These are phyloP conservation scores for Drosophila incognita DNA, from an alignment of 2,888 invertebrate genomes.

Conservation along the genomic window DNA sequence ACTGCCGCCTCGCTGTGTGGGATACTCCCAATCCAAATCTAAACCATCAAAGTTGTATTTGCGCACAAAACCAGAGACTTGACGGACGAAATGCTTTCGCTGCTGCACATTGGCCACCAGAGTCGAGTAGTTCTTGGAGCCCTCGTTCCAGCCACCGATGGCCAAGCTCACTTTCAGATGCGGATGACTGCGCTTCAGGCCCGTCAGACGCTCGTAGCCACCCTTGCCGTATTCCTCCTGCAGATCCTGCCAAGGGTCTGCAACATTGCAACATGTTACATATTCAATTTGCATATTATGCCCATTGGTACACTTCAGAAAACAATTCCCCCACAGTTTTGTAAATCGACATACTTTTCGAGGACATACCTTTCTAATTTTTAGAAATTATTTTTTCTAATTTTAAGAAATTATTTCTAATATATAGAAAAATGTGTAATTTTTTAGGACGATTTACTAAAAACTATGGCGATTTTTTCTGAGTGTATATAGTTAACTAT, in stretches of 20 bases:
- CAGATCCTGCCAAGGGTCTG: conserved; percentile 92
- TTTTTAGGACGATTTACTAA: neutral
- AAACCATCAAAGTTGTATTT: conserved; percentile 84
- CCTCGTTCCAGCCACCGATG: conserved; percentile 97
- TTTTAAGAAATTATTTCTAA: neutral
- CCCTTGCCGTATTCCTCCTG: conserved; percentile 91
- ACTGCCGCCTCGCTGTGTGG: conserved; percentile 90
- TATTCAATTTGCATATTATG: conserved; percentile 36
- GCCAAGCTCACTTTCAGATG: conserved; percentile 91
- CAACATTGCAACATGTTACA: conserved; percentile 32
- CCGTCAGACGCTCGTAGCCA: conserved; percentile 89
- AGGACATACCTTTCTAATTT: neutral
- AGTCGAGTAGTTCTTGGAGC: conserved; percentile 87
- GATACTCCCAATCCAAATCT: conserved; percentile 92
- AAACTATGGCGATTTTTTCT: neutral
- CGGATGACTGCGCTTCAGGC: conserved; percentile 88
- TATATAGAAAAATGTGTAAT: neutral
- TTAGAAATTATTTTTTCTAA: neutral
- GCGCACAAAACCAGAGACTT: conserved; percentile 88
- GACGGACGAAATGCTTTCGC: conserved; percentile 89
- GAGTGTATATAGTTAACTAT: conserved; percentile 59
- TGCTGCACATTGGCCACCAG: conserved; percentile 88
- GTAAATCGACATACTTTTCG: neutral
- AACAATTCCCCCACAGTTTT: neutral
- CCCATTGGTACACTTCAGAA: neutral